Evolutionary conservation across 1,140 invertebrate species (phyloP).

Genomic region (Drosophila sturtevanti): DNA sequence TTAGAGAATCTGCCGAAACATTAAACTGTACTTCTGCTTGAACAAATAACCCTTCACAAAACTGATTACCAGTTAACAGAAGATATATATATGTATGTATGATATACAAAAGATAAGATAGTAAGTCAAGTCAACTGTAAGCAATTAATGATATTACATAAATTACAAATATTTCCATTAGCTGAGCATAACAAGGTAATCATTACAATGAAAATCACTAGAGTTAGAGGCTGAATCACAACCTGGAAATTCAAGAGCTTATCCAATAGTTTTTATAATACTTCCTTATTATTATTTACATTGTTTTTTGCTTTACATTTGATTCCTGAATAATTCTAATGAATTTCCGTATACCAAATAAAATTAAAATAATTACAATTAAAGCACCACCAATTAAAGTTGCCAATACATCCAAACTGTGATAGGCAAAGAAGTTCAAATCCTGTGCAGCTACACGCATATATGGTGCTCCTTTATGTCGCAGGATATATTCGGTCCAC

Average conservation of each 20-base stretch:
- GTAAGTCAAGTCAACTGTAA: background rate
- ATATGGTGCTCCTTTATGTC: conserved; percentile 81
- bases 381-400: conserved; percentile 28
- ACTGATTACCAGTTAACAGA: no score
- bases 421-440: conserved; percentile 83
- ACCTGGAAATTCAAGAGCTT: no score
- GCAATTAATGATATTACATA: background rate
- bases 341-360: conserved; percentile 5
- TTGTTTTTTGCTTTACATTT: background rate
- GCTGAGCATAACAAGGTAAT: no score
- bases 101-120: background rate
- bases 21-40: no score
- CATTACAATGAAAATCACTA: no score
- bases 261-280: background rate
- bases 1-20: no score
- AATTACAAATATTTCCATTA: background rate
- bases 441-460: conserved; percentile 68
- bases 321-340: background rate
- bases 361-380: background rate
- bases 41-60: no score
- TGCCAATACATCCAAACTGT: conserved; percentile 83
- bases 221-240: no score
- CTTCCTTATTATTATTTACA: background rate
- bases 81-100: no score
- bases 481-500: conserved; percentile 88